These are phyloP conservation scores for Gryllus longicercus DNA, from an alignment of 2,888 invertebrate species.

Conservation along the genomic window DNA sequence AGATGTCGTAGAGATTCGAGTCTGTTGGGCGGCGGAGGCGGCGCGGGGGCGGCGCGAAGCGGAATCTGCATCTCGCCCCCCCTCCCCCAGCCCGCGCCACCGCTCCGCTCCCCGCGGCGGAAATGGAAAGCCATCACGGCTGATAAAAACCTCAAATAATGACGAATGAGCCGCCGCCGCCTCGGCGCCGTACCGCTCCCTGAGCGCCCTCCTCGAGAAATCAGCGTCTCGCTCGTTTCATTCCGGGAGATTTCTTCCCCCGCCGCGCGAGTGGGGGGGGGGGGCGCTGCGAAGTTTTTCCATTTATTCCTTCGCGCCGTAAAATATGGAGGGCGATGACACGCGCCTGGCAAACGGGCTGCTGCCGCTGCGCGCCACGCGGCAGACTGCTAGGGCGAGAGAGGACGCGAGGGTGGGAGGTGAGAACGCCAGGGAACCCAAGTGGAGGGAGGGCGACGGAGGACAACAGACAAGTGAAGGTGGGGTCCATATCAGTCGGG, in stretches of 20 bases:
- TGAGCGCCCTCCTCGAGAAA: neutral
- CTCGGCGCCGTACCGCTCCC: neutral
- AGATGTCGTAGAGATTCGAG: slow-evolving; percentile 4
- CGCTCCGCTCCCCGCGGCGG: neutral
- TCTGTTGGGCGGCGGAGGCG: neutral
- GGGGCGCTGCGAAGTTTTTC: neutral
- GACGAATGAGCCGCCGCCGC: neutral
- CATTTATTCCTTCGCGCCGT: neutral
- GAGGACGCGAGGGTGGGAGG: too few relatives aligned
- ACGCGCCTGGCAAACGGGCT: neutral
- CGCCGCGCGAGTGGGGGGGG: neutral
- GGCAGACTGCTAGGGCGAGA: too few relatives aligned
- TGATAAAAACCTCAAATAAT: slow-evolving; percentile 17
- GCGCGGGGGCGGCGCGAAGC: neutral
- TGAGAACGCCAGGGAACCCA: too few relatives aligned
- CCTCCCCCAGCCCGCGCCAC: neutral
- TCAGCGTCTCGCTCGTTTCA: neutral
- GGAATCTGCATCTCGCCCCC: neutral
- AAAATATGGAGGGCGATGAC: slow-evolving; percentile 17
- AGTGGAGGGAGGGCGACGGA: too few relatives aligned
- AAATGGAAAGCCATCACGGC: slow-evolving; percentile 17
- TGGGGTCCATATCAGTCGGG: too few relatives aligned
- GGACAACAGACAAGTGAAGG: too few relatives aligned
- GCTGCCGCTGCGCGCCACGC: too few relatives aligned
- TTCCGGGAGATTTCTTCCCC: neutral